Evolutionary conservation across 1,140 invertebrate species (phyloP).

Genomic region (Drosophila littoralis): DNA sequence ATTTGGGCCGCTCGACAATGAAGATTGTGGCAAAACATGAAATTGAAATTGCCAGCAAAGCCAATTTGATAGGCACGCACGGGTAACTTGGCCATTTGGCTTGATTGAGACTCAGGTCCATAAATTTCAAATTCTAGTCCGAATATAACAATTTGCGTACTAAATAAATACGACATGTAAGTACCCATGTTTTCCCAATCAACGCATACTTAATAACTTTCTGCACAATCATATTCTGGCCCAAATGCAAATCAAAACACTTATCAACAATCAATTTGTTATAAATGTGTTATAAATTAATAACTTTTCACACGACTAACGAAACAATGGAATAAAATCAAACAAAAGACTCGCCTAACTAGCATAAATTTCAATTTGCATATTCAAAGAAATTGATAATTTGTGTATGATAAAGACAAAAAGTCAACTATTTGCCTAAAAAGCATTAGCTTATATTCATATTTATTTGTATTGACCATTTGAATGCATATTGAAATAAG

Average conservation of each 20-base stretch:
- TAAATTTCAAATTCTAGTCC: constrained; percentile 28
- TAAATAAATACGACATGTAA: constrained; percentile 21
- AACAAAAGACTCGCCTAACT: no score
- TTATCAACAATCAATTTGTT: not conserved
- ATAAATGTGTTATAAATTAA: constrained; percentile 22
- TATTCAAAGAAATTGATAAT: no score
- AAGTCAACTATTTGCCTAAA: no score
- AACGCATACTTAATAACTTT: not conserved
- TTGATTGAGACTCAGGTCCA: constrained; percentile 6
- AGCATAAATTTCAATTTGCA: no score
- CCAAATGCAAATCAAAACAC: not conserved
- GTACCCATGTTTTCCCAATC: not conserved
- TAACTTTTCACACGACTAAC: constrained; percentile 1
- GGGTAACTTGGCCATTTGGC: constrained; percentile 33
- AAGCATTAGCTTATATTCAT: no score
- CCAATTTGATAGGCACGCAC: constrained; percentile 56
- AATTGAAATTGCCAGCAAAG: constrained; percentile 63
- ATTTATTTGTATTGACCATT: no score
- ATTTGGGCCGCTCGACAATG: constrained; percentile 56
- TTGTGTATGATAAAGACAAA: no score
- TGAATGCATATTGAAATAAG: no score
- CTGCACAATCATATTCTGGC: not conserved
- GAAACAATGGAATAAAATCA: no score
- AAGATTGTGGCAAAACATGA: constrained; percentile 60
- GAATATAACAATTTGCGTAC: constrained; percentile 15